phyloP scores from a whole-genome alignment of 2,113 vertebrate species.

The Vicugna pacos region DNA sequence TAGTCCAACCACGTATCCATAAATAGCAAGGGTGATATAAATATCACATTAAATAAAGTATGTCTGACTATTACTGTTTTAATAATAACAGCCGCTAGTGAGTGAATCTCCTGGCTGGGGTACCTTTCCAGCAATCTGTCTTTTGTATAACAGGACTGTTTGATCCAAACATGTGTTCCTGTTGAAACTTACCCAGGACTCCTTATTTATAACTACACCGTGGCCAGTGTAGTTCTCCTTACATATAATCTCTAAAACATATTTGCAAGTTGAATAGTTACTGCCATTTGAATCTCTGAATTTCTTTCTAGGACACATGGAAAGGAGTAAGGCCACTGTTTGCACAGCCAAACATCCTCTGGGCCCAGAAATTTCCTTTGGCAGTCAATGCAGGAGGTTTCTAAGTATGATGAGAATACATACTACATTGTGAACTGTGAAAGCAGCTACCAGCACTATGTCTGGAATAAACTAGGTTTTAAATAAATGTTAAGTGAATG shows the following conservation, averaged over 20 bases:
- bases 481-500: constrained; percentile 22
- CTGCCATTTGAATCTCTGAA: constrained; percentile 53
- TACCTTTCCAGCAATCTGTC: constrained; percentile 44
- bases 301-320: constrained; percentile 75
- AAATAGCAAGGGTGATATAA: constrained; percentile 7
- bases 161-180: constrained; percentile 67
- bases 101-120: constrained; percentile 7
- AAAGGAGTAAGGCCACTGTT: constrained; percentile 45
- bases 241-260: constrained; percentile 77
- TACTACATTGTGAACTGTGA: not conserved
- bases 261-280: constrained; percentile 44
- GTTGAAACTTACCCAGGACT: constrained; percentile 14
- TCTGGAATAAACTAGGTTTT: not conserved
- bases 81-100: not conserved
- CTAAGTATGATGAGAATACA: not conserved
- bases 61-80: not conserved
- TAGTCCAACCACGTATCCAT: not conserved
- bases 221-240: constrained; percentile 13
- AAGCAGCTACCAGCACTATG: not conserved
- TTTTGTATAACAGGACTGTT: not conserved
- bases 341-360: constrained; percentile 47
- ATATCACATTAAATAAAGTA: constrained; percentile 18
- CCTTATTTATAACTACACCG: constrained; percentile 40
- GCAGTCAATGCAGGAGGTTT: constrained; percentile 2
- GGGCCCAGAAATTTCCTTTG: constrained; percentile 66